Evolutionary conservation across 2,113 vertebrate species (phyloP).

Genomic region (Serilophus lunatus): DNA sequence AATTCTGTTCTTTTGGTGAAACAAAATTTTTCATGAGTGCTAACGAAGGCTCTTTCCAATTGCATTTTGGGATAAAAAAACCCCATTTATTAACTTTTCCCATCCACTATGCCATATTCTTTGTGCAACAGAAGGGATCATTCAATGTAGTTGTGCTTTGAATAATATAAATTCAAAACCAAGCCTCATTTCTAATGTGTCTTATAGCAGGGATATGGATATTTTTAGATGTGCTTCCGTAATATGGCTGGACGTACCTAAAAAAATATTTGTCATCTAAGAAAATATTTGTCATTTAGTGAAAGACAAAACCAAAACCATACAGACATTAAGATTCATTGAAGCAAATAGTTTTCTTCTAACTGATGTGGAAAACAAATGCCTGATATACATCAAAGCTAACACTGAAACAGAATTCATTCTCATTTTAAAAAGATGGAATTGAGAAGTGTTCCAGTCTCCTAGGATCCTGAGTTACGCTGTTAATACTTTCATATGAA

Average conservation of each 20-base stretch:
- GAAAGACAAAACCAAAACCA: not conserved
- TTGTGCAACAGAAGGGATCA: not conserved
- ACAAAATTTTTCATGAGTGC: not conserved
- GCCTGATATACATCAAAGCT: conserved; percentile 7
- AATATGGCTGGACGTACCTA: not conserved
- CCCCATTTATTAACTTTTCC: not conserved
- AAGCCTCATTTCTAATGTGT: not conserved
- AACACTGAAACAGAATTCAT: not conserved
- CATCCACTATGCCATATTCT: not conserved
- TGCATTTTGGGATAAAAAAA: not conserved
- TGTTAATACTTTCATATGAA: not conserved
- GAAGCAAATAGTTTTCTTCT: not conserved
- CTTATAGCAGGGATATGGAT: not conserved
- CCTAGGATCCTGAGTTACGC: not conserved
- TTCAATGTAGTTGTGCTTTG: not conserved
- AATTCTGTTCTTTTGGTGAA: not conserved
- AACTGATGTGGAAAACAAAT: not conserved
- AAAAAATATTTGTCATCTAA: not conserved
- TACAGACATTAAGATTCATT: not conserved
- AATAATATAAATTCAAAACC: not conserved
- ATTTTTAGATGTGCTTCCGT: not conserved
- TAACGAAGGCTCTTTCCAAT: not conserved
- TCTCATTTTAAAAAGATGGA: not conserved
- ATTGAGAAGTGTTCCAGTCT: not conserved
- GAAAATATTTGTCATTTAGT: not conserved